Evolutionary conservation across 2,888 invertebrate genomes (phyloP).

Genomic region (Hetaerina titia): DNA sequence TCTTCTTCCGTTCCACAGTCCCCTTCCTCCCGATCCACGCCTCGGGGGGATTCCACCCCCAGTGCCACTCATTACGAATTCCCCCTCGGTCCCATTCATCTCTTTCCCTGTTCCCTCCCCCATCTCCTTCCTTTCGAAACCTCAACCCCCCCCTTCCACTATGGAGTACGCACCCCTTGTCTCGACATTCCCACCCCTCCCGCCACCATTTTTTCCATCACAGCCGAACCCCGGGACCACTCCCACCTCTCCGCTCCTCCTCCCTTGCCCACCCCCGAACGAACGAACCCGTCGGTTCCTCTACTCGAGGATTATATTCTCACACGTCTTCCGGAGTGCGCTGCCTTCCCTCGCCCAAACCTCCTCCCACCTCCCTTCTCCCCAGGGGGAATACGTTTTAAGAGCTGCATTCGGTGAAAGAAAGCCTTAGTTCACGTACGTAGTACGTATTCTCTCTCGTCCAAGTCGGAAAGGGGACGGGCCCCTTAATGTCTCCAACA

Average conservation of each 20-base stretch:
- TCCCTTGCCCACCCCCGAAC: background rate
- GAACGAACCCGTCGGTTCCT: background rate
- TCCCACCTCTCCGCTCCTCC: background rate
- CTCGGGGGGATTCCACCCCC: background rate
- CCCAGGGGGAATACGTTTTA: background rate
- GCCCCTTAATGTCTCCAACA: background rate
- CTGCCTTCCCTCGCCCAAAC: no score
- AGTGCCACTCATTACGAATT: slow-evolving; percentile 52
- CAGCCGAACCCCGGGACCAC: background rate
- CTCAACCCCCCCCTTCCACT: background rate
- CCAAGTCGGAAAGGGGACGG: background rate
- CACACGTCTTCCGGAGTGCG: background rate
- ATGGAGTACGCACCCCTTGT: background rate
- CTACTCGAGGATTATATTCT: background rate
- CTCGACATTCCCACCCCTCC: no score
- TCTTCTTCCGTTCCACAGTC: background rate
- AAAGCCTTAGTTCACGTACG: background rate
- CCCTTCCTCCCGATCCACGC: background rate
- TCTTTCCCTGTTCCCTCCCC: background rate
- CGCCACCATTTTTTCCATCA: background rate
- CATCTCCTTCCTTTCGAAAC: background rate
- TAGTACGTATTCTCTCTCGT: background rate
- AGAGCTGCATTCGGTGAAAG: slow-evolving; percentile 20
- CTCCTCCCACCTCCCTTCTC: background rate
- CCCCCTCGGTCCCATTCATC: slow-evolving; percentile 58